These are phyloP conservation scores for Phaethornis superciliosus DNA, from an alignment of 2,113 vertebrate species.

Conservation along the genomic window DNA sequence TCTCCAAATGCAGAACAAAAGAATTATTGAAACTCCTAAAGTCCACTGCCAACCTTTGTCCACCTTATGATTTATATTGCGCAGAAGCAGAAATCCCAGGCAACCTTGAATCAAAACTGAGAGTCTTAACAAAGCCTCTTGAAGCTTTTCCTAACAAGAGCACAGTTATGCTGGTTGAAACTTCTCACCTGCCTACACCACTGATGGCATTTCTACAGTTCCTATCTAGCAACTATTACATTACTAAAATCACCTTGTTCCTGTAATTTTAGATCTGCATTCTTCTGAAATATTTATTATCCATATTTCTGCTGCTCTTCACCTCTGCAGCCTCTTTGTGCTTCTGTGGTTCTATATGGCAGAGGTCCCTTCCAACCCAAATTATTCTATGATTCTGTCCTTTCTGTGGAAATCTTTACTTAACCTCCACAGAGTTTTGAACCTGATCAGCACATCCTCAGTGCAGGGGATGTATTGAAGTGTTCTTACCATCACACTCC, in stretches of 20 bases:
- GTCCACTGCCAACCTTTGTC: not conserved
- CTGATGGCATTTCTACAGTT: not conserved
- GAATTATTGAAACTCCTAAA: not conserved
- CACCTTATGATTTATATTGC: not conserved
- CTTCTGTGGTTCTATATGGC: fast-evolving
- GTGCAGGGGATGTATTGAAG: fast-evolving
- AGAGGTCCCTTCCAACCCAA: not conserved
- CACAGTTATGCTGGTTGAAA: not conserved
- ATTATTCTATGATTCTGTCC: not conserved
- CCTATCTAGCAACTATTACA: not conserved
- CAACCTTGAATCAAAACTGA: not conserved
- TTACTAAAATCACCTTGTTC: not conserved
- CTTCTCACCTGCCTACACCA: not conserved
- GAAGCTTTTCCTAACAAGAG: fast-evolving
- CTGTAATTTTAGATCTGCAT: not conserved
- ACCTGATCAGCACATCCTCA: fast-evolving
- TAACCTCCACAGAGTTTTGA: fast-evolving
- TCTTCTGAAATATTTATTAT: not conserved
- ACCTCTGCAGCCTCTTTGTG: fast-evolving
- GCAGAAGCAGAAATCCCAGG: not conserved
- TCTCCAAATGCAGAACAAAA: not conserved
- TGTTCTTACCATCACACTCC: too few relatives aligned
- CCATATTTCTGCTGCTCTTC: not conserved
- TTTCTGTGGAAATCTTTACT: not conserved
- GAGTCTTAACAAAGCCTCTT: not conserved